phyloP scores from a whole-genome alignment of 2,113 vertebrate species.

The Seriola quinqueradiata region DNA sequence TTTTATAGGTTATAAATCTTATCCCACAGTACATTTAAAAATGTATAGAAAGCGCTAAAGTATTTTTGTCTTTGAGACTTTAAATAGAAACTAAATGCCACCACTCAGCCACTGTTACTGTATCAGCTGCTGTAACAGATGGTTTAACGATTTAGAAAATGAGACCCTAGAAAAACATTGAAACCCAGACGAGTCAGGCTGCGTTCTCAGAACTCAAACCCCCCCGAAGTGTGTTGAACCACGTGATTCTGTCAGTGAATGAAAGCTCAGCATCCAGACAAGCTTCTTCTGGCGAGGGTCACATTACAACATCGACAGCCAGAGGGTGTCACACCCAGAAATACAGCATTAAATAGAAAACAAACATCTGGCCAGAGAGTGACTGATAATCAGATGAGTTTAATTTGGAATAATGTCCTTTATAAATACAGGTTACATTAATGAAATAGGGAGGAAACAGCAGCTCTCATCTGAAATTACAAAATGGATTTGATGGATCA shows the following conservation, averaged over 20 bases:
- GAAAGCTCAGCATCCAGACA: not conserved
- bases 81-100: too few species aligned
- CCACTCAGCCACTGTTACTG: too few species aligned
- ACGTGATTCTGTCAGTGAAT: not conserved
- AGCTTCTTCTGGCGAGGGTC: not conserved
- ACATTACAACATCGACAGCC: not conserved
- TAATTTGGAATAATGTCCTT: too few species aligned
- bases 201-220: constrained; percentile 10
- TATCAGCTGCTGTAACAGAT: constrained; percentile 11
- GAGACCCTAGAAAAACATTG: not conserved
- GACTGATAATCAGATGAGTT: not conserved
- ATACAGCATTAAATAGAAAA: too few species aligned
- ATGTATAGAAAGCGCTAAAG: too few species aligned
- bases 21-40: too few species aligned
- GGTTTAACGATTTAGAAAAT: not conserved
- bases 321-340: too few species aligned
- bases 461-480: not conserved
- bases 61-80: too few species aligned
- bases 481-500: not conserved
- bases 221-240: not conserved
- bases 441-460: too few species aligned
- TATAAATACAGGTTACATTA: too few species aligned
- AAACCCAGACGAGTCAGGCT: not conserved
- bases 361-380: not conserved
- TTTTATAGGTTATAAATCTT: too few species aligned